Evolutionary conservation across 2,797 vertebrate species (phyloP).

Genomic region (Rhadinocentrus ornatus): DNA sequence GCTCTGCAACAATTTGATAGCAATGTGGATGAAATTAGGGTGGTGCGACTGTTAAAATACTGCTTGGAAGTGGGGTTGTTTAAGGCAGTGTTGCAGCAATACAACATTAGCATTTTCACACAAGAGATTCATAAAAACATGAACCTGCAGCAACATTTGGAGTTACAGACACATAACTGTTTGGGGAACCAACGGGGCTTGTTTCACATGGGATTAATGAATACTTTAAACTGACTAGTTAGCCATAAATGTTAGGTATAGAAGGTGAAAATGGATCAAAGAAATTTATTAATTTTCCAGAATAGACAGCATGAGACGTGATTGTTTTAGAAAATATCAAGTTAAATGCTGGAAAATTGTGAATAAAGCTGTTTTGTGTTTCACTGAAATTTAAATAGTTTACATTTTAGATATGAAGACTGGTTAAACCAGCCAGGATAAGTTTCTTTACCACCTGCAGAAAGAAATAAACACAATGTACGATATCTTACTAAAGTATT

Average conservation of each 20-base stretch:
- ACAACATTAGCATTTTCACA: constrained; percentile 3
- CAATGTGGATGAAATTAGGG: constrained; percentile 19
- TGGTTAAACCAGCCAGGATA: background rate
- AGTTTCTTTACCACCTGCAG: background rate
- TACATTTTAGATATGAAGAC: background rate
- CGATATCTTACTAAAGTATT: background rate
- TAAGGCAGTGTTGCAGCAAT: constrained; percentile 5
- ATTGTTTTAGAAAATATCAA: background rate
- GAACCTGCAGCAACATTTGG: background rate
- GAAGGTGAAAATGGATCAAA: background rate
- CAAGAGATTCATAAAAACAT: constrained; percentile 8
- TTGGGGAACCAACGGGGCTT: background rate
- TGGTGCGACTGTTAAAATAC: constrained; percentile 17
- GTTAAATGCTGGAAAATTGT: background rate
- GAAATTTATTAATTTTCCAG: background rate
- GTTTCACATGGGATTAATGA: background rate
- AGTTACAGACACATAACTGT: background rate
- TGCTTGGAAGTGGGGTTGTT: constrained; percentile 5
- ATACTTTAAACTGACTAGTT: background rate
- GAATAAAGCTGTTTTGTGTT: background rate
- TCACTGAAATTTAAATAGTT: background rate
- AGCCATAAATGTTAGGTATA: background rate
- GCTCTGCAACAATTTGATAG: constrained; percentile 29
- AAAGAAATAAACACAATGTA: background rate
- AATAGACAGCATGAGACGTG: background rate